Conservation (phyloP, 2,113 vertebrate species). For the Oncorhynchus tshawytscha region DNA sequence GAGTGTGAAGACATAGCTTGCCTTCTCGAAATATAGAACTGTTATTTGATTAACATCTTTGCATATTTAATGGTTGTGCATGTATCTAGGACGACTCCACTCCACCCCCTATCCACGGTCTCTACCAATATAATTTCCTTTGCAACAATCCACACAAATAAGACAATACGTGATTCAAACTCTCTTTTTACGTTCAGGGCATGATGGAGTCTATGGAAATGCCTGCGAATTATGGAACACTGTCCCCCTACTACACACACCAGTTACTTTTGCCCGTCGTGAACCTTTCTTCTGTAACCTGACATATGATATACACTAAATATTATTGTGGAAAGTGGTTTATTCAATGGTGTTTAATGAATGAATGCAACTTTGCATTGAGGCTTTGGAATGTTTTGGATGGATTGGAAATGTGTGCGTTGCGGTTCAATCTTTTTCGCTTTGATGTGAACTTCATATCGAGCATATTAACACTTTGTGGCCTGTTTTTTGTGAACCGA, state of each 20-base stretch:
- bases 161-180: neutral
- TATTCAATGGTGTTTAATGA: slow-evolving; percentile 19
- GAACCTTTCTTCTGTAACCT: slow-evolving; percentile 13
- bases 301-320: slow-evolving; percentile 16
- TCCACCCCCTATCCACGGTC: neutral
- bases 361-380: neutral
- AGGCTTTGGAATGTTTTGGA: neutral
- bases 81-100: neutral
- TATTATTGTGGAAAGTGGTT: neutral
- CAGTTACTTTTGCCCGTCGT: neutral
- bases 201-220: neutral
- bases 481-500: slow-evolving; percentile 68
- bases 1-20: neutral
- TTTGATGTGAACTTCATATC: slow-evolving; percentile 55
- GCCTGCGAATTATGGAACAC: neutral
- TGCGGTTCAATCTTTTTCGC: neutral
- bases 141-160: neutral
- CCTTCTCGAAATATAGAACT: neutral
- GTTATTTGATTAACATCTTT: no score
- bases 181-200: neutral
- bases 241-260: neutral
- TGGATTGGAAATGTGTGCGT: slow-evolving; percentile 1
- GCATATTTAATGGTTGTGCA: neutral
- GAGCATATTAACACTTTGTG: slow-evolving; percentile 74
- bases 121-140: neutral